A percentile compares a stretch with the other conserved stretches of the same genome.
Evolutionary conservation across 2,888 invertebrate species (phyloP).

Genomic region (Drosophila acutilabella): DNA sequence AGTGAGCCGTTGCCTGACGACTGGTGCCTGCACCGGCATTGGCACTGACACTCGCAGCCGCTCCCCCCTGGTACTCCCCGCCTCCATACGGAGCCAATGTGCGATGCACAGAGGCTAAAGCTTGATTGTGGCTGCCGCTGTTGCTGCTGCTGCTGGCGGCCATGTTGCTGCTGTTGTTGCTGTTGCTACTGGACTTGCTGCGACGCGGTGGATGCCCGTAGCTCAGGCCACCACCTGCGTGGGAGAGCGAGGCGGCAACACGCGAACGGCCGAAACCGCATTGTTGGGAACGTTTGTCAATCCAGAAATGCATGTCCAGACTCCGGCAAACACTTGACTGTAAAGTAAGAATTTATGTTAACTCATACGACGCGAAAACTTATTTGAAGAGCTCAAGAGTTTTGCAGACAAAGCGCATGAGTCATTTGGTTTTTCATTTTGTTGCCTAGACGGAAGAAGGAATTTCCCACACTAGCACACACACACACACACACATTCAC

Average conservation of each 20-base stretch:
- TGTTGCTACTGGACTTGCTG: slow-evolving; percentile 85
- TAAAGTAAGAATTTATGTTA: slow-evolving; percentile 39
- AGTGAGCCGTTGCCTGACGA: slow-evolving; percentile 63
- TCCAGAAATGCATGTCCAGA: slow-evolving; percentile 92
- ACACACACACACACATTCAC: slow-evolving; percentile 1
- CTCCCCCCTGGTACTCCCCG: slow-evolving; percentile 41
- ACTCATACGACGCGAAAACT: slow-evolving; percentile 55
- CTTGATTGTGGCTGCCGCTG: slow-evolving; percentile 43
- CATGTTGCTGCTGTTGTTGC: slow-evolving; percentile 40
- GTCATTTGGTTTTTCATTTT: slow-evolving; percentile 56
- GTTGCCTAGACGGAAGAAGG: slow-evolving; percentile 71
- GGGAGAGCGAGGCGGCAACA: slow-evolving; percentile 89
- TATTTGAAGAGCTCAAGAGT: slow-evolving; percentile 51
- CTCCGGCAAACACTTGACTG: slow-evolving; percentile 45
- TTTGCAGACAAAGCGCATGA: slow-evolving; percentile 73
- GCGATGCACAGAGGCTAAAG: slow-evolving; percentile 61
- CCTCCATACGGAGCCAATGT: slow-evolving; percentile 53
- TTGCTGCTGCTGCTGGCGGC: slow-evolving; percentile 28
- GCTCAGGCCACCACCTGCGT: slow-evolving; percentile 86
- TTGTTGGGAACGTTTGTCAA: slow-evolving; percentile 92
- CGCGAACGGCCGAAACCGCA: slow-evolving; percentile 91
- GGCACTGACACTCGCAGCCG: slow-evolving; percentile 43
- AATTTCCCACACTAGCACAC: slow-evolving; percentile 25
- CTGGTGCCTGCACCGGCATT: slow-evolving; percentile 61
- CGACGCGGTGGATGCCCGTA: slow-evolving; percentile 85